Conservation (phyloP, 2,888 invertebrate genomes). For the Cataglyphis rosenhaueri region DNA sequence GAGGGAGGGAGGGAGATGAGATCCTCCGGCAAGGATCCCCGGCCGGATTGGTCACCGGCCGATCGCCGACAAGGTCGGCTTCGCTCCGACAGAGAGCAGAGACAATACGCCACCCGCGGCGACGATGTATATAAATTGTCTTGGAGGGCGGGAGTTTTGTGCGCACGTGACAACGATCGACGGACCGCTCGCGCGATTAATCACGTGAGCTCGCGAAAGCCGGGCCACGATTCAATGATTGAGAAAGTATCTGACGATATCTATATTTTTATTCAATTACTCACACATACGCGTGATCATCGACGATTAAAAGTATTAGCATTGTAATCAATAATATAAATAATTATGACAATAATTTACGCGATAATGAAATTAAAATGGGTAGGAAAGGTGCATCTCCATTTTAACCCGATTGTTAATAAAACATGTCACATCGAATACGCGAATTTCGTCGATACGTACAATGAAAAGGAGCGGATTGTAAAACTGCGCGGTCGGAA, state of each 20-base stretch:
- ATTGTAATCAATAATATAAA: not conserved
- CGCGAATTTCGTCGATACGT: constrained; percentile 8
- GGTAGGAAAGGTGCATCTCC: not conserved
- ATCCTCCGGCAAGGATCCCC: constrained; percentile 9
- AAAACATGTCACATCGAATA: constrained; percentile 1
- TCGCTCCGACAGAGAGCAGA: constrained; percentile 71
- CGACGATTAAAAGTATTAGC: not conserved
- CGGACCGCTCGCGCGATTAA: constrained; percentile 36
- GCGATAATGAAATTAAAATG: not conserved
- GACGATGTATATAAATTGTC: constrained; percentile 81
- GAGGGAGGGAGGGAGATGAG: constrained; percentile 32
- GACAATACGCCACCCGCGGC: constrained; percentile 80
- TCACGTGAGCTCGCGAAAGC: constrained; percentile 14
- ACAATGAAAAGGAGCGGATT: not conserved
- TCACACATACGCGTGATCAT: not conserved
- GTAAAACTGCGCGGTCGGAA: not conserved
- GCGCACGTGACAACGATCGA: constrained; percentile 58
- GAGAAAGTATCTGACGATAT: not conserved
- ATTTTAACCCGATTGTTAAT: not conserved
- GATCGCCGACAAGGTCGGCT: constrained; percentile 70
- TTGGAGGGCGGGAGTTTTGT: constrained; percentile 47
- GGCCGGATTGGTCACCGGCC: constrained; percentile 16
- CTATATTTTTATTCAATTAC: not conserved
- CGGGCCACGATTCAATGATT: not conserved
- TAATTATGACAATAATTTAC: not conserved